phyloP scores from a whole-genome alignment of 2,888 invertebrate genomes.

The Slavum lentiscoides region DNA sequence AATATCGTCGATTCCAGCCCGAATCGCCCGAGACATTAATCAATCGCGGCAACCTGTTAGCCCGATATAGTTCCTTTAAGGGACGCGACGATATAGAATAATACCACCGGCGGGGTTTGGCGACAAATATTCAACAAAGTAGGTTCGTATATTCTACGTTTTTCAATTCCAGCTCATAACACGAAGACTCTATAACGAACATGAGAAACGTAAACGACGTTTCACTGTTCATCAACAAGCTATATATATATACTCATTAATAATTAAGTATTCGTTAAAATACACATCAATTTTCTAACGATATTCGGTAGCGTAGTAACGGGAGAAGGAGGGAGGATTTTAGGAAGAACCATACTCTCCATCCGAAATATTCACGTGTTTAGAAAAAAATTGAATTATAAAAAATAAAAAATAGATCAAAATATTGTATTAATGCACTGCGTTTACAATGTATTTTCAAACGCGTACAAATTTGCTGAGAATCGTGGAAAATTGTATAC shows the following conservation, averaged over 20 bases:
- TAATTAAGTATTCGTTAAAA: neutral
- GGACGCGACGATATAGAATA: neutral
- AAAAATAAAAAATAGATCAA: too few species aligned
- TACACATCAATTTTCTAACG: neutral
- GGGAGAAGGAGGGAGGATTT: too few species aligned
- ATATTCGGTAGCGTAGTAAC: neutral
- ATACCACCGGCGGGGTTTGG: neutral
- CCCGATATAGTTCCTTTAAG: constrained; percentile 28
- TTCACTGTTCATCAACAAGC: neutral
- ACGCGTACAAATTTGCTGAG: too few species aligned
- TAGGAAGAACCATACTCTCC: too few species aligned
- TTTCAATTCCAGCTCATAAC: neutral
- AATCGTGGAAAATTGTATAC: too few species aligned
- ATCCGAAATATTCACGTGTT: too few species aligned
- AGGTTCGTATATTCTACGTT: neutral
- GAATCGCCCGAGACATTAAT: constrained; percentile 37
- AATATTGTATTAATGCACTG: too few species aligned
- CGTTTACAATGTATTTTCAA: too few species aligned
- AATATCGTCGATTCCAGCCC: constrained; percentile 28
- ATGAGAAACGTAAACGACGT: neutral
- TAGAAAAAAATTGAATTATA: too few species aligned
- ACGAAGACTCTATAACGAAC: too few species aligned
- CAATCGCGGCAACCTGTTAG: constrained; percentile 48
- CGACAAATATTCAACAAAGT: constrained; percentile 17
- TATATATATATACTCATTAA: neutral